These are phyloP conservation scores for Selenia dentaria DNA, from an alignment of 2,888 invertebrate species.

Conservation along the genomic window DNA sequence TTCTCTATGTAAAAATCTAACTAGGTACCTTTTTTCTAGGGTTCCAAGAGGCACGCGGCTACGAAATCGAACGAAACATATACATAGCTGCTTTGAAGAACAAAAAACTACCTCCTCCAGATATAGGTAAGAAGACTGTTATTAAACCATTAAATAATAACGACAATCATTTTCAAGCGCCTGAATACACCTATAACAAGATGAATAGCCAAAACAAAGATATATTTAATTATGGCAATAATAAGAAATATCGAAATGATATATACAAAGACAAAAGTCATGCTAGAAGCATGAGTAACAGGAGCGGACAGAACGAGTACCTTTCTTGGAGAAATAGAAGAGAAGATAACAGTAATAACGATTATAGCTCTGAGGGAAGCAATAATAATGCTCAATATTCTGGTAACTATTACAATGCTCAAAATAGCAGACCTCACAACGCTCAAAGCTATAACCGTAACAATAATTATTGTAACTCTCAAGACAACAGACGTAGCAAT, in stretches of 20 bases:
- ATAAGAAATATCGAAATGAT: conserved; percentile 9
- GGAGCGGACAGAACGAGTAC: background rate
- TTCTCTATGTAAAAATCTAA: too few relatives aligned
- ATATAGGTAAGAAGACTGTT: conserved; percentile 43
- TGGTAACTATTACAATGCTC: background rate
- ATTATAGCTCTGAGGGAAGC: background rate
- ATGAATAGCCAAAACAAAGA: conserved; percentile 15
- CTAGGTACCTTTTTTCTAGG: conserved; percentile 66
- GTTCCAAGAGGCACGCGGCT: conserved; percentile 87
- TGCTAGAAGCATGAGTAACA: conserved; percentile 5
- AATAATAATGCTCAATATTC: background rate
- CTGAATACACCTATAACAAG: conserved; percentile 27
- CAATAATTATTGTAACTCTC: too few relatives aligned
- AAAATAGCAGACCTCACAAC: conserved; percentile 15
- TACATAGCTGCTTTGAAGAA: conserved; percentile 77
- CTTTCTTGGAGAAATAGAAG: conserved; percentile 20
- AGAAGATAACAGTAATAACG: conserved; percentile 3
- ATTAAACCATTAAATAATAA: conserved; percentile 41
- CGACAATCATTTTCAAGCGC: conserved; percentile 32
- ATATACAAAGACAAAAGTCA: conserved; percentile 1
- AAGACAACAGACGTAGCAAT: too few relatives aligned
- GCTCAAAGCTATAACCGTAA: conserved; percentile 2
- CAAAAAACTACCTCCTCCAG: conserved; percentile 42
- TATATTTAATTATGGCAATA: conserved; percentile 6
- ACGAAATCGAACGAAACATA: conserved; percentile 86